Conservation (phyloP, 2,888 invertebrate genomes). For the Scaeva pyrastri region DNA sequence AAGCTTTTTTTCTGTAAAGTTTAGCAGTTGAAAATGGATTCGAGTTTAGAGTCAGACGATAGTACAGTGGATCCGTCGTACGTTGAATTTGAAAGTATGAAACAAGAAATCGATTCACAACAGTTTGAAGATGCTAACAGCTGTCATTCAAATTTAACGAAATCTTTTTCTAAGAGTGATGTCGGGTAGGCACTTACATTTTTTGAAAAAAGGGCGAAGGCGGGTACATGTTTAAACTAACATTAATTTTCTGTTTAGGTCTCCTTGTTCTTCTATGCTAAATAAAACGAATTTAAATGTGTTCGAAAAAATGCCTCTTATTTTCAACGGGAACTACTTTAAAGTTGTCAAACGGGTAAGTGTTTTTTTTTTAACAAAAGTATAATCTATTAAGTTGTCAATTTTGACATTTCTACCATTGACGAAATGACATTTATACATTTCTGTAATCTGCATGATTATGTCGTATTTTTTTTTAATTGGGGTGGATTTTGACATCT, state of each 20-base stretch:
- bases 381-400: no score
- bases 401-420: no score
- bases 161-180: neutral
- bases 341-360: conserved; percentile 55
- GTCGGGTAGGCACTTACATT: neutral
- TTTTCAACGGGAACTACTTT: conserved; percentile 61
- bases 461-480: no score
- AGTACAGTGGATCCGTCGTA: neutral
- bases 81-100: conserved; percentile 1
- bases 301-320: conserved; percentile 11
- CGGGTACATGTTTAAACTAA: no score
- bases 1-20: neutral
- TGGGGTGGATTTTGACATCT: no score
- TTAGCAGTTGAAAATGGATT: neutral
- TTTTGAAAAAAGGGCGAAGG: no score
- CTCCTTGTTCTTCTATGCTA: neutral
- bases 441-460: no score
- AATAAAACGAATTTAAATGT: neutral
- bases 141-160: neutral
- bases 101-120: conserved; percentile 5
- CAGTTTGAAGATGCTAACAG: neutral
- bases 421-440: no score
- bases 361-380: no score
- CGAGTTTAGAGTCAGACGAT: conserved; percentile 18
- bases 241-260: neutral